These are phyloP conservation scores for Lithophane socia DNA, from an alignment of 2,888 invertebrate species.

Conservation along the genomic window DNA sequence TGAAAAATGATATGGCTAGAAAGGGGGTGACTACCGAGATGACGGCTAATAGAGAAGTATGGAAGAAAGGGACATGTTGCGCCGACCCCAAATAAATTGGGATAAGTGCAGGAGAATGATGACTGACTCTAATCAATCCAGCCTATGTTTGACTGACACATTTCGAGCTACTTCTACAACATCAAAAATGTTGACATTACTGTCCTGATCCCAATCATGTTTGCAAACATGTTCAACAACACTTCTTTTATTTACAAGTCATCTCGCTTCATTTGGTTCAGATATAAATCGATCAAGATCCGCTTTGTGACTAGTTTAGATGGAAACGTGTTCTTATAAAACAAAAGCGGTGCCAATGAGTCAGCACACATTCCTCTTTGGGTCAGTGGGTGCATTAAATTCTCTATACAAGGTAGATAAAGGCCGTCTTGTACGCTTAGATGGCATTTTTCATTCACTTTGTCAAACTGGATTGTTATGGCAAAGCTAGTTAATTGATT, in stretches of 20 bases:
- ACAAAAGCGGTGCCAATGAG: slow-evolving; percentile 59
- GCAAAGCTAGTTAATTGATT: slow-evolving; percentile 28
- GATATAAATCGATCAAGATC: slow-evolving; percentile 47
- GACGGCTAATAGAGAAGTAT: too few relatives aligned
- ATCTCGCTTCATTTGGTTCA: slow-evolving; percentile 22
- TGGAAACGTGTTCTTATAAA: slow-evolving; percentile 57
- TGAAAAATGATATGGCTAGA: too few relatives aligned
- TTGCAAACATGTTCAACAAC: slow-evolving; percentile 17
- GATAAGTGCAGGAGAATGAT: too few relatives aligned
- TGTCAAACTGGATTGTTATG: slow-evolving; percentile 46
- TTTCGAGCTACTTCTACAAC: background rate
- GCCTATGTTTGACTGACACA: too few relatives aligned
- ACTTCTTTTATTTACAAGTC: slow-evolving; percentile 26
- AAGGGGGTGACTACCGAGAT: too few relatives aligned
- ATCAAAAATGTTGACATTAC: background rate
- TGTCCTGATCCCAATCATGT: slow-evolving; percentile 12
- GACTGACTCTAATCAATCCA: background rate
- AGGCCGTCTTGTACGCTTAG: slow-evolving; percentile 67
- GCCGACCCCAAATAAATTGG: too few relatives aligned
- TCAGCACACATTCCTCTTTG: slow-evolving; percentile 57
- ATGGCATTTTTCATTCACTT: slow-evolving; percentile 59
- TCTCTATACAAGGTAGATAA: slow-evolving; percentile 68
- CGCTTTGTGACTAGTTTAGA: slow-evolving; percentile 45
- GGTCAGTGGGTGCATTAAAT: slow-evolving; percentile 69
- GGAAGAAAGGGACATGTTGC: too few relatives aligned